A percentile compares a stretch with the other conserved stretches of the same genome.
Evolutionary conservation across 1,140 invertebrate genomes (phyloP).

Genomic region (Neodiprion virginianus): DNA sequence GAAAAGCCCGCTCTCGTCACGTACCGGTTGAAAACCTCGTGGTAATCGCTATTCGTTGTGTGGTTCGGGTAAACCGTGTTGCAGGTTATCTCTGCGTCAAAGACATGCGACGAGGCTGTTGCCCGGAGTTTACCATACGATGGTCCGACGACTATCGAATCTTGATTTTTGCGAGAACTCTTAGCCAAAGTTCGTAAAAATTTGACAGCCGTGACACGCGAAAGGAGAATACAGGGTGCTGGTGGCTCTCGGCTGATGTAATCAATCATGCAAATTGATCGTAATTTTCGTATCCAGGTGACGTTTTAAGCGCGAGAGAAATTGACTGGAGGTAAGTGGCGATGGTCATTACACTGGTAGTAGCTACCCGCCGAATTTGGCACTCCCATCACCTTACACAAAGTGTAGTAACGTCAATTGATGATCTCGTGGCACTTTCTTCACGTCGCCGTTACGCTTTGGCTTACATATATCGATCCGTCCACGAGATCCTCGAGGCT

Average conservation of each 20-base stretch:
- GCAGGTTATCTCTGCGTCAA: too few species aligned
- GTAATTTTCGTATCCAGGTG: not conserved
- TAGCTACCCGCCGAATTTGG: not conserved
- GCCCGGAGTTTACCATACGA: too few species aligned
- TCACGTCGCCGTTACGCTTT: not conserved
- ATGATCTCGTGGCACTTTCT: not conserved
- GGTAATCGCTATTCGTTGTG: too few species aligned
- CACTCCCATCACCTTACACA: not conserved
- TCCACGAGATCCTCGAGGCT: not conserved
- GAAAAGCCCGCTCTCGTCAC: not conserved
- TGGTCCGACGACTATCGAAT: too few species aligned
- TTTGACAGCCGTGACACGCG: too few species aligned
- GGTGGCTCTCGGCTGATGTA: not conserved
- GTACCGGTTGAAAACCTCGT: too few species aligned
- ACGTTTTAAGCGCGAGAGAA: not conserved
- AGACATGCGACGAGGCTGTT: too few species aligned
- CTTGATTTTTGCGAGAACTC: too few species aligned
- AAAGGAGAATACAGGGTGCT: not conserved
- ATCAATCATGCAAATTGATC: constrained; percentile 3
- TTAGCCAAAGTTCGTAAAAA: too few species aligned
- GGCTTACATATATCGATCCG: not conserved
- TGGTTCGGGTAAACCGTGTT: too few species aligned
- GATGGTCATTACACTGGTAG: constrained; percentile 1
- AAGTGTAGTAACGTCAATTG: not conserved
- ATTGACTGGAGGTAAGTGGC: constrained; percentile 1